Percentiles rank a stretch among this genome's conserved stretches.
Conservation (phyloP, 1,140 invertebrate species). For the Rhyacophila brunnea region DNA sequence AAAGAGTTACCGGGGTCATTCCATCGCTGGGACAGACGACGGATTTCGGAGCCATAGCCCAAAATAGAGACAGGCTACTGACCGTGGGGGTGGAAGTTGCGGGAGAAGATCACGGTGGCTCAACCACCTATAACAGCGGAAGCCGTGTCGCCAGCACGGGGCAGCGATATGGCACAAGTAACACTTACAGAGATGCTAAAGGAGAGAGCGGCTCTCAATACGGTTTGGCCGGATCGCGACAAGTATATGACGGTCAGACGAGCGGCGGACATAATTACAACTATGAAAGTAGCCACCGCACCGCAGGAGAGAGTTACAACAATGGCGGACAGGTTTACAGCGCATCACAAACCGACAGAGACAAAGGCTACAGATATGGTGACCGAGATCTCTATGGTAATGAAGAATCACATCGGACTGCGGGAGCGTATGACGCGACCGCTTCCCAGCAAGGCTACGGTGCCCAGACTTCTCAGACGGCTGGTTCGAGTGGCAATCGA, state of each 20-base stretch:
- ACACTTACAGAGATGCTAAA: constrained; percentile 7
- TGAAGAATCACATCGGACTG: not conserved
- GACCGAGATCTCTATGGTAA: no score
- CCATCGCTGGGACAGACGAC: constrained; percentile 36
- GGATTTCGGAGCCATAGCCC: constrained; percentile 15
- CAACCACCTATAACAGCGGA: constrained; percentile 22
- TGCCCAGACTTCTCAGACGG: no score
- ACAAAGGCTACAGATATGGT: no score
- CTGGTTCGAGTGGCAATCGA: not conserved
- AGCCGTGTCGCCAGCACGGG: constrained; percentile 21
- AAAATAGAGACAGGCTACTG: constrained; percentile 15
- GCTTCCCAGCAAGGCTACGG: not conserved
- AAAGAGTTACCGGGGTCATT: constrained; percentile 18
- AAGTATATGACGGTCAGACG: not conserved
- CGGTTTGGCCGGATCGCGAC: not conserved
- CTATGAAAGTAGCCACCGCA: no score
- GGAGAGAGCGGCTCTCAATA: not conserved
- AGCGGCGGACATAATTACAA: no score
- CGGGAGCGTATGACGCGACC: not conserved
- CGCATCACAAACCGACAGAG: no score
- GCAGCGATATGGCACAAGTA: constrained; percentile 5
- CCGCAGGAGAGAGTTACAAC: no score
- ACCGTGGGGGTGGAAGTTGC: constrained; percentile 6
- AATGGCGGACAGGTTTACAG: no score
- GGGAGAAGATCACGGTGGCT: constrained; percentile 3